Base-by-base conservation (phyloP, 2,888 invertebrate species). In the Sphinx pinastri region DNA sequence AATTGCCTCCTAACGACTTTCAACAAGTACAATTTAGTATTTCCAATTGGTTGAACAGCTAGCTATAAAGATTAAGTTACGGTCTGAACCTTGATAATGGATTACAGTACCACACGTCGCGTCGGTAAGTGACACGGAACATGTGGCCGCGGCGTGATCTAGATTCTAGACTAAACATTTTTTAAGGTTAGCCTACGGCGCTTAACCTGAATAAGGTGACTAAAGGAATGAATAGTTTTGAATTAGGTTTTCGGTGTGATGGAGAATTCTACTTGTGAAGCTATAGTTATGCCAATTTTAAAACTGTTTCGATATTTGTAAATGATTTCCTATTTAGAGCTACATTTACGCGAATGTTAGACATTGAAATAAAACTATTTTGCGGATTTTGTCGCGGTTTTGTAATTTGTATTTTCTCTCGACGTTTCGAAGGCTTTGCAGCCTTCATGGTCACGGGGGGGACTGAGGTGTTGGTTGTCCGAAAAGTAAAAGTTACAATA, bases 11-110 rank as follows among this genome's bases (percentile, higher is more conserved):
- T 49, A 47, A 63, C 47, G 60, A 47, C 47, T 16, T 52, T 60
- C 16, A 54, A 54, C 19, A 52, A 38, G 8, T 38, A 38, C 38
- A 2, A 52, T 69, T 76, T 58, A 71, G 73, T 49, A 49, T 77
- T 77, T 77, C 75, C 69, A 69, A 67, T 70, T 76, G 58, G 70
- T 73, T 72, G 68, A 75, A 68, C 67, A 52, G 58, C 69, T 63
- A 71, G 72, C 71, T 75, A 73, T 77, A 77, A 73, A 80, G 80
- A 81, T 84, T 78, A 77, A 70, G 73, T 81, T 82, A 79, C 77
- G 67, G 59, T 72, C 45, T 69, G 71, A 76, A 66, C 78, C 80
- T 77, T 81, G 83, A 81, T 79, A 83, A 81, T 73, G 73, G 79
- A 79, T 82, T 80, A 63, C 12, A 49, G 63, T 63, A 79, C 73